Conservation (phyloP, 2,888 invertebrate genomes). For the Incurvaria masculella region DNA sequence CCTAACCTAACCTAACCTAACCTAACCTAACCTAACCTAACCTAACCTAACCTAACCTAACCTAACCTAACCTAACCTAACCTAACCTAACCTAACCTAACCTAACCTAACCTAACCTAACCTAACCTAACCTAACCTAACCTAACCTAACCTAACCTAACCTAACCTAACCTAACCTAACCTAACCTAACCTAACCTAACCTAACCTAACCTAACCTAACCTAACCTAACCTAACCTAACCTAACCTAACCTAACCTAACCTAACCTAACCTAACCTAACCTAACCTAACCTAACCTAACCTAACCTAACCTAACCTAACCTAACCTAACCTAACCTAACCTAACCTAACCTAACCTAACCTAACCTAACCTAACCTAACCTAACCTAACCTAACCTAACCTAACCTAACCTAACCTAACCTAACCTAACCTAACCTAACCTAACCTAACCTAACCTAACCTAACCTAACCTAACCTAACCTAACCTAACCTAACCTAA, state of each 20-base stretch:
- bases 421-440: constrained; percentile 2
- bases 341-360: constrained; percentile 2
- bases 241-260: constrained; percentile 2
- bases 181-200: constrained; percentile 2
- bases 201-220: constrained; percentile 2
- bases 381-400: constrained; percentile 2
- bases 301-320: constrained; percentile 2
- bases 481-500: constrained; percentile 2
- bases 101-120: constrained; percentile 2
- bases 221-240: constrained; percentile 2
- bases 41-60: constrained; percentile 2
- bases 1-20: constrained; percentile 2
- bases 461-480: constrained; percentile 2
- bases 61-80: constrained; percentile 2
- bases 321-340: constrained; percentile 2
- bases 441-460: constrained; percentile 2
- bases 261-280: constrained; percentile 2
- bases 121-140: constrained; percentile 2
- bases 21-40: constrained; percentile 2
- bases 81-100: constrained; percentile 2
- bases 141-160: constrained; percentile 2
- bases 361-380: constrained; percentile 2
- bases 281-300: constrained; percentile 2
- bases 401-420: constrained; percentile 2
- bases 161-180: constrained; percentile 2